A percentile compares a stretch with the other conserved stretches of the same genome.
phyloP scores from a whole-genome alignment of 2,113 vertebrate species.

The Gopherus flavomarginatus region DNA sequence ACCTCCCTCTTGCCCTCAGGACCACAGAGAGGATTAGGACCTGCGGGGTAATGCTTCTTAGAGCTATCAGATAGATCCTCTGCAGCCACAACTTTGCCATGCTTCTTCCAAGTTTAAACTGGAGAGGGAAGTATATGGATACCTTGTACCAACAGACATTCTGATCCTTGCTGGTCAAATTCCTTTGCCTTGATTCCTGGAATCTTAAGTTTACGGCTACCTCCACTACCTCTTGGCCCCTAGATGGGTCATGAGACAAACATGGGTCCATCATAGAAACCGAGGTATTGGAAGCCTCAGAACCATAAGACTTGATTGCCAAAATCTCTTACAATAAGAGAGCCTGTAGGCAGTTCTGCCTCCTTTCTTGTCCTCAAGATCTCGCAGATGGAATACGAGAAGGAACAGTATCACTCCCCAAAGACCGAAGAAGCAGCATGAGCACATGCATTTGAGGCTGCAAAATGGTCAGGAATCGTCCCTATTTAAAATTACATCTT shows the following conservation, averaged over 20 bases:
- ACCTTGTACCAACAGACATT: background rate
- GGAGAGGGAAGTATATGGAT: background rate
- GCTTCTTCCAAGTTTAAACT: background rate
- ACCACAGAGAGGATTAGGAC: background rate
- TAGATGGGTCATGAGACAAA: background rate
- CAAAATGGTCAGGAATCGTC: background rate
- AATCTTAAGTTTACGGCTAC: background rate
- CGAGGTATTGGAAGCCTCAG: background rate
- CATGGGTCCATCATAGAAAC: background rate
- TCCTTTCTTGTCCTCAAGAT: background rate
- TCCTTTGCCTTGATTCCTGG: background rate
- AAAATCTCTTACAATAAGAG: background rate
- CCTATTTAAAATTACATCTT: background rate
- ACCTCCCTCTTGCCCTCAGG: background rate
- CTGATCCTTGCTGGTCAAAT: background rate
- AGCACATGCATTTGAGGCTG: background rate
- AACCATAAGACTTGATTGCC: background rate
- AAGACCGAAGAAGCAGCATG: background rate
- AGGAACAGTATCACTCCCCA: background rate
- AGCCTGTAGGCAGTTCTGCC: background rate
- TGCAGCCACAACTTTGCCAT: background rate
- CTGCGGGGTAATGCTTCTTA: background rate
- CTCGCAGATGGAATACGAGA: background rate
- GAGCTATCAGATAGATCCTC: background rate
- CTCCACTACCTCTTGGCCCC: background rate